phyloP scores from a whole-genome alignment of 2,888 invertebrate species.

The Agriopis leucophaearia region DNA sequence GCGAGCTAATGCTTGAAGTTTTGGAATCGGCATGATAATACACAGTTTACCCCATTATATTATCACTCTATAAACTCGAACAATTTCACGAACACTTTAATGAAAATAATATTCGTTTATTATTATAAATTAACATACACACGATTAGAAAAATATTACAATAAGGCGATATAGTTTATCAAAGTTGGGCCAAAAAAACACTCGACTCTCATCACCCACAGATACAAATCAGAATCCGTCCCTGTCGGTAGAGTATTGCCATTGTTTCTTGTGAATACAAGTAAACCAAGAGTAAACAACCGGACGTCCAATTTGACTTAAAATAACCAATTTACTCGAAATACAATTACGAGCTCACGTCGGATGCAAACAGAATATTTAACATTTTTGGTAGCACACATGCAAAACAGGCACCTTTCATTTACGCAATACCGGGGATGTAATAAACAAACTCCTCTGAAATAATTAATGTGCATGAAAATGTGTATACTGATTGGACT shows the following conservation, averaged over 20 bases:
- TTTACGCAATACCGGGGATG: neutral
- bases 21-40: no score
- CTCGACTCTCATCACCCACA: no score
- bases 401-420: neutral
- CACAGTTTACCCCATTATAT: no score
- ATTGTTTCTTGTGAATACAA: neutral
- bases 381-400: slow-evolving; percentile 3
- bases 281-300: neutral
- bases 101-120: neutral
- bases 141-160: no score
- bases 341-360: slow-evolving; percentile 7
- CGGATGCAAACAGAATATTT: slow-evolving; percentile 17
- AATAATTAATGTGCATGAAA: neutral
- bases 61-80: no score
- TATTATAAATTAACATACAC: no score
- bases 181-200: neutral
- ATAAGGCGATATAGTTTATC: no score
- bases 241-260: neutral
- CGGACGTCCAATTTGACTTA: neutral
- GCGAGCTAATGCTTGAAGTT: no score
- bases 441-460: neutral
- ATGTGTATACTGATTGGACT: no score
- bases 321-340: slow-evolving; percentile 13
- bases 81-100: neutral
- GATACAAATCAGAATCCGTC: neutral